Percentiles rank a stretch among this genome's conserved stretches.
phyloP scores from a whole-genome alignment of 92 coral and sea anemone genomes.

The Porites lobata region DNA sequence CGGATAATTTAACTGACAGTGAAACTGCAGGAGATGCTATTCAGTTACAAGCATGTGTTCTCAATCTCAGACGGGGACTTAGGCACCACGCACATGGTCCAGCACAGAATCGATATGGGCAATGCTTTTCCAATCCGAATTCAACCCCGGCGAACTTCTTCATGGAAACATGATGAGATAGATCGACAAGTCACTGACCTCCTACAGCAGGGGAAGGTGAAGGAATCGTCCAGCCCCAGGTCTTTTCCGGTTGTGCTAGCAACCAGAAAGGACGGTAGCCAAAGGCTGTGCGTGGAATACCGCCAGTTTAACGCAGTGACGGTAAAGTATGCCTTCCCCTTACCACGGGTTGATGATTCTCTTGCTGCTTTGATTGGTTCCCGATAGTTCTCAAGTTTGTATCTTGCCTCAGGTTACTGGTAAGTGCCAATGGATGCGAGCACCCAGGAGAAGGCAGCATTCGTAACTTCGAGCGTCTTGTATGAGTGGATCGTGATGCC shows the following conservation, averaged over 20 bases:
- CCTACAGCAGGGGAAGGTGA: conserved; percentile 41
- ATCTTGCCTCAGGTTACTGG: conserved; percentile 23
- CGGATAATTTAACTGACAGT: background rate
- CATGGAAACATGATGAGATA: conserved; percentile 55
- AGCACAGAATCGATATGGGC: no score
- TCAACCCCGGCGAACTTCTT: conserved; percentile 44
- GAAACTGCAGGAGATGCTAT: conserved; percentile 25
- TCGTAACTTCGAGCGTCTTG: conserved; percentile 11
- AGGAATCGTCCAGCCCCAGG: conserved; percentile 7
- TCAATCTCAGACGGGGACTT: background rate
- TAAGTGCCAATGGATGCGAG: background rate
- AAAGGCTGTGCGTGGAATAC: conserved; percentile 43
- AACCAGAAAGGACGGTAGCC: conserved; percentile 48
- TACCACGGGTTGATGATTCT: background rate
- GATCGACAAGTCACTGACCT: conserved; percentile 49
- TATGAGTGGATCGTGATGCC: background rate
- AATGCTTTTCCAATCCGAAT: background rate
- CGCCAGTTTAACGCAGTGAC: conserved; percentile 53
- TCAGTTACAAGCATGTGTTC: background rate
- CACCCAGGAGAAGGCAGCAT: conserved; percentile 28
- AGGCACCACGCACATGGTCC: no score
- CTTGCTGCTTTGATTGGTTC: conserved; percentile 48
- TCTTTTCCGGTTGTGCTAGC: conserved; percentile 18
- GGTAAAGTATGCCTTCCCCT: no score
- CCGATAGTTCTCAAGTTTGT: conserved; percentile 15